Evolutionary conservation across 2,113 vertebrate genomes (phyloP), one percentile per base, ranked within the genome.

Genomic region (Spermophilus dauricus): DNA sequence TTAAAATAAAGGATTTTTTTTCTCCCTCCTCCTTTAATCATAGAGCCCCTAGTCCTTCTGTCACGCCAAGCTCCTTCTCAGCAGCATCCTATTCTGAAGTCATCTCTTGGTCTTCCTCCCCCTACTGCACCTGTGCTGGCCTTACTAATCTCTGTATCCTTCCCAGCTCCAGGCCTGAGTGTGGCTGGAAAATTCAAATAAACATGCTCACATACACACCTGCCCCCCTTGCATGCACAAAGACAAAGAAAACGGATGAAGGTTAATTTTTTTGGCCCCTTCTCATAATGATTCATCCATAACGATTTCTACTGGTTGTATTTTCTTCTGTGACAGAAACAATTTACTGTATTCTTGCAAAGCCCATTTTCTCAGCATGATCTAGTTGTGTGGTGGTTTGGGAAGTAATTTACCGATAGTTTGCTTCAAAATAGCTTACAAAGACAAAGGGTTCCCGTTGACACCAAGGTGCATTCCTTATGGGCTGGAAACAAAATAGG

Each of bases 341-440:
- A 99, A 99, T 99, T 99, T 99, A 98, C 98, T 98, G 98, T 97
- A 93, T 99, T 99, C 98, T 97, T 98, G 97, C 98, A 98, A 98
- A 98, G 98, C 98, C 98, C 98, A 99, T 99, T 99, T 99, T 99
- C 99, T 99, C 99, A 99, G 99, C 98, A 82, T 99, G 99, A 99
- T 98, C 98, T 98, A 96, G 98, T 98, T 97, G 98, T 98, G 97
- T 80, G 97, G 98, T 98, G 98, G 98, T 98, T 98, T 98, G 98
- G 98, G 98, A 99, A 99, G 98, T 98, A 98, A 99, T 99, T 99
- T 98, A 98, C 98, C 42, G 98, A 98, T 98, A 98, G 98, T 99
- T 99, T 98, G 98, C 98, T 97, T 98, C 98, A 98, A 98, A 99
- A 99, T 98, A 98, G 98, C 98, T 99, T 98, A 96, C 98, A 98